These are phyloP conservation scores for Uria lomvia DNA, from an alignment of 2,113 vertebrate genomes.

Conservation along the genomic window DNA sequence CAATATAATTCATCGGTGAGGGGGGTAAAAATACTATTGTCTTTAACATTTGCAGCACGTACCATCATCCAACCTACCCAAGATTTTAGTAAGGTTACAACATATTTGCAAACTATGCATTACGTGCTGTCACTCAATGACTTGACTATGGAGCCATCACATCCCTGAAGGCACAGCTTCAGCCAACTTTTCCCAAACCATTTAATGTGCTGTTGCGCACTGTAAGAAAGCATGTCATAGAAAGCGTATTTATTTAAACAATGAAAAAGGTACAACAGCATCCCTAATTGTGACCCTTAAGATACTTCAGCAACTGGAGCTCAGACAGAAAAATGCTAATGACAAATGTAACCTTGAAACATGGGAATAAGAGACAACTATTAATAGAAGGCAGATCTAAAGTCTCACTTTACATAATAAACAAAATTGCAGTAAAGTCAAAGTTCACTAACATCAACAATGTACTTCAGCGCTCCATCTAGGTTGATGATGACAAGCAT, in stretches of 20 bases:
- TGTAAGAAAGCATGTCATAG: neutral
- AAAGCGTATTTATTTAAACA: neutral
- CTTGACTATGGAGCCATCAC: neutral
- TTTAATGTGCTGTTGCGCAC: fast-evolving
- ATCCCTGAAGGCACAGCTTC: neutral
- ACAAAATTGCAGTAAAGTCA: neutral
- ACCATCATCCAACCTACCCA: neutral
- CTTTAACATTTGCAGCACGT: neutral
- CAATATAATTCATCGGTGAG: neutral
- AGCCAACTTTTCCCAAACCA: neutral
- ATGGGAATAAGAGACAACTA: neutral
- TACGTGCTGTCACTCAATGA: neutral
- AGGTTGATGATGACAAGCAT: neutral
- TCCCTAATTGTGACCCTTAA: neutral
- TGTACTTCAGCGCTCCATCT: neutral
- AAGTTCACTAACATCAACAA: neutral
- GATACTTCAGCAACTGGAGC: neutral
- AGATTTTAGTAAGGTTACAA: neutral
- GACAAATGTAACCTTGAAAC: neutral
- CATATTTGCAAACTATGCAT: fast-evolving
- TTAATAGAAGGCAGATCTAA: neutral
- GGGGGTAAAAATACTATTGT: neutral
- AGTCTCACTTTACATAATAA: neutral
- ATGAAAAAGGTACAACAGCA: neutral
- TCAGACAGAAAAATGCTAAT: neutral